Evolutionary conservation across 53 echinoderm and acorn worm genomes (phyloP).

Genomic region (Arbacia lixula): DNA sequence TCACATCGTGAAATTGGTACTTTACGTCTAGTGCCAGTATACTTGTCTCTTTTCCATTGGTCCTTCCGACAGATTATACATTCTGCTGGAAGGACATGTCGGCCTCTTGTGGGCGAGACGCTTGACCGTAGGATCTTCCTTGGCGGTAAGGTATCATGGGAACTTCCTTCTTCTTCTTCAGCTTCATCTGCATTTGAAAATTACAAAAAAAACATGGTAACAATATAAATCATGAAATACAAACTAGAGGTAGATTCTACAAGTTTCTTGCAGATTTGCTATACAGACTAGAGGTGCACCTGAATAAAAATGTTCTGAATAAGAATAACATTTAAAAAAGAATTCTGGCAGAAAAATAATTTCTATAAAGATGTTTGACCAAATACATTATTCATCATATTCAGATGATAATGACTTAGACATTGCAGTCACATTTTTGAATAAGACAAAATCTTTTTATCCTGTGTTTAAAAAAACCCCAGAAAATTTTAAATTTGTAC

Average conservation of each 20-base stretch:
- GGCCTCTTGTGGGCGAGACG: not conserved
- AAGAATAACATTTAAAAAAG: too few relatives aligned
- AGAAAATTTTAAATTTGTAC: too few relatives aligned
- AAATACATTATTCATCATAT: too few relatives aligned
- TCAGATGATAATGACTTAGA: too few relatives aligned
- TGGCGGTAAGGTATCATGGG: not conserved
- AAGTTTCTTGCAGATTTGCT: not conserved
- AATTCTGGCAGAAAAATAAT: too few relatives aligned
- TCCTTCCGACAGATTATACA: not conserved
- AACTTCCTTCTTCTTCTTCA: not conserved
- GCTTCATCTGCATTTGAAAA: not conserved
- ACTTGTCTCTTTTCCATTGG: not conserved
- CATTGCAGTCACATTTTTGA: too few relatives aligned
- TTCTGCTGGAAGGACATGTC: constrained; percentile 16
- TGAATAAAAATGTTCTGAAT: too few relatives aligned
- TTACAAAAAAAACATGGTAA: not conserved
- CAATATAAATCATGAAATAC: not conserved
- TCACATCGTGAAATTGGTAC: constrained; percentile 16
- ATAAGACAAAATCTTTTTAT: too few relatives aligned
- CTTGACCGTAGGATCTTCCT: constrained; percentile 8
- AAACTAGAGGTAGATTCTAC: not conserved
- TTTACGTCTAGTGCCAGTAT: constrained; percentile 1
- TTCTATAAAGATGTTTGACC: too few relatives aligned
- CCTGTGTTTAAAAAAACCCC: too few relatives aligned
- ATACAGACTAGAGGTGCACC: too few relatives aligned